phyloP scores from a whole-genome alignment of 2,113 vertebrate species.

The Nycticebus coucang region DNA sequence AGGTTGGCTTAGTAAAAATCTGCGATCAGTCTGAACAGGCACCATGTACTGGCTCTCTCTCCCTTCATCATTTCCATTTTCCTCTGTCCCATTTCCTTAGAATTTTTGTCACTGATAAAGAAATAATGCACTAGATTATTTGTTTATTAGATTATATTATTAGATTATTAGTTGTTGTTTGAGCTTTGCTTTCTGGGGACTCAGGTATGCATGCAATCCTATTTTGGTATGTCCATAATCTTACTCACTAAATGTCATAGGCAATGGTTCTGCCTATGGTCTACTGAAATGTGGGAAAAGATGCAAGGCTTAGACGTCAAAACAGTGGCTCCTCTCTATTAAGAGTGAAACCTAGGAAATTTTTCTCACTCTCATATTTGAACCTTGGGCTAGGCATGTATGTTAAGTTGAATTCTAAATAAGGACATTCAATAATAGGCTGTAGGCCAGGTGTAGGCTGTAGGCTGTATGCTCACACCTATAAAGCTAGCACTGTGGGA shows the following conservation, averaged over 20 bases:
- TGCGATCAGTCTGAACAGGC: background rate
- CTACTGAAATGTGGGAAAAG: background rate
- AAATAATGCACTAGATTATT: background rate
- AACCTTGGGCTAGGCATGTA: background rate
- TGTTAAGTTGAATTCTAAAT: constrained; percentile 13
- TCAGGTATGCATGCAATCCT: background rate
- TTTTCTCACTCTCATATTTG: background rate
- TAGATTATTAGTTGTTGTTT: background rate
- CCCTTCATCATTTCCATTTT: background rate
- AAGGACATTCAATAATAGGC: background rate
- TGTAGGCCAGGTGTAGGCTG: background rate
- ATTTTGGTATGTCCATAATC: background rate
- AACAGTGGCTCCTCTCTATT: background rate
- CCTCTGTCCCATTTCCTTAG: background rate
- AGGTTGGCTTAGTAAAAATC: background rate
- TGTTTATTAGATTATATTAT: background rate
- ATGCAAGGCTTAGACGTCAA: background rate
- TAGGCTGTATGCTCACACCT: no score
- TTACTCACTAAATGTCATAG: background rate
- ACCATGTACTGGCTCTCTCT: background rate
- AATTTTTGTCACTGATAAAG: background rate
- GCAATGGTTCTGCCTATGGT: background rate
- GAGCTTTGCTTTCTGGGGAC: background rate
- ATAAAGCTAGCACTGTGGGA: no score
- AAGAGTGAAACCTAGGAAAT: background rate